Evolutionary conservation across 2,888 invertebrate genomes (phyloP).

Genomic region (Stenolophus ochropezus): DNA sequence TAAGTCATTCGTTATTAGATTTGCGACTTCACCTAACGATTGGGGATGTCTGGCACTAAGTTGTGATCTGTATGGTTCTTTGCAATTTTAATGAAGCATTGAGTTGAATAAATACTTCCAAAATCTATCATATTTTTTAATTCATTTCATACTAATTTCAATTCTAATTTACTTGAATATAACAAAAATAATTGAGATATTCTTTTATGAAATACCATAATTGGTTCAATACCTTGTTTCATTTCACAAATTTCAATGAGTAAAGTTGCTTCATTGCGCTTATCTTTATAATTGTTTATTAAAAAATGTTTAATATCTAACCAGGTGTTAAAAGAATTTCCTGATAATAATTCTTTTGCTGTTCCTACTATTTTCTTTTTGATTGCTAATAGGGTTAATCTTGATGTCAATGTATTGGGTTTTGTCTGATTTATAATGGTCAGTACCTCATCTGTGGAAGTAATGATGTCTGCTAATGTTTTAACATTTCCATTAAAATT

Average conservation of each 20-base stretch:
- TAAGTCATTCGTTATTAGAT: neutral
- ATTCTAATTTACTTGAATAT: neutral
- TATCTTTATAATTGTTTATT: neutral
- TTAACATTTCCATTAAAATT: neutral
- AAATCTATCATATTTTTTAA: neutral
- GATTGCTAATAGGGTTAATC: neutral
- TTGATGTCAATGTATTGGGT: neutral
- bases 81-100: neutral
- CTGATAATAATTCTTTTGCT: neutral
- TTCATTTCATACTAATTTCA: neutral
- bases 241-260: neutral
- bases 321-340: neutral
- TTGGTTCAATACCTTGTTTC: neutral
- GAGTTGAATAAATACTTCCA: neutral
- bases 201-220: neutral
- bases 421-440: neutral
- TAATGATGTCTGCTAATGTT: neutral
- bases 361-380: neutral
- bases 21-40: neutral
- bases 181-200: neutral
- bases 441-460: neutral
- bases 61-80: neutral
- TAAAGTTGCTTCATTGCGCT: neutral
- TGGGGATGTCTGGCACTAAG: neutral
- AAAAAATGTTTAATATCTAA: neutral